These are phyloP conservation scores for Perca fluviatilis DNA, from an alignment of 2,113 vertebrate genomes.

Conservation along the genomic window DNA sequence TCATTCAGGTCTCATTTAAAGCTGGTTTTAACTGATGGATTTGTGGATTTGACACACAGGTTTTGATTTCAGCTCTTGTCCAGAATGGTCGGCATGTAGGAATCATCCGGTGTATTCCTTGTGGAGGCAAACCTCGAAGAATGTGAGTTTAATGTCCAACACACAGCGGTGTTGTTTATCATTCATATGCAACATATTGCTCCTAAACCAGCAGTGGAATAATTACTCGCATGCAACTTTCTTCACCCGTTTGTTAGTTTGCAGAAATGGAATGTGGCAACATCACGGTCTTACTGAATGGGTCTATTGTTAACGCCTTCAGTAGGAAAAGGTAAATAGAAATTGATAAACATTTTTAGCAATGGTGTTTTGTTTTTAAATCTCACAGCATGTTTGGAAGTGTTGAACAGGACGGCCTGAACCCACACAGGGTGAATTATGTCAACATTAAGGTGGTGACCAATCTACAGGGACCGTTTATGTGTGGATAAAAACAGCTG, in stretches of 20 bases:
- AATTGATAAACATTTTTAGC: background rate
- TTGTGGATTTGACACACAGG: conserved; percentile 63
- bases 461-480: conserved; percentile 74
- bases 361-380: background rate
- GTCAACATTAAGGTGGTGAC: conserved; percentile 90
- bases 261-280: conserved; percentile 91
- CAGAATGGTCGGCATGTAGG: conserved; percentile 79
- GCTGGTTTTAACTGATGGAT: background rate
- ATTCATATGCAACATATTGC: background rate
- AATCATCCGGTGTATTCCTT: conserved; percentile 84
- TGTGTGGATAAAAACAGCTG: conserved; percentile 79
- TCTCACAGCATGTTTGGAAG: conserved; percentile 90
- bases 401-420: conserved; percentile 87
- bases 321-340: conserved; percentile 86
- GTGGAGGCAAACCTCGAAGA: conserved; percentile 84
- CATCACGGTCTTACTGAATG: conserved; percentile 93
- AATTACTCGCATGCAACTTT: background rate
- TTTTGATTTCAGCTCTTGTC: conserved; percentile 83
- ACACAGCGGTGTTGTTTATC: background rate
- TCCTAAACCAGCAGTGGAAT: background rate
- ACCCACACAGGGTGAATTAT: conserved; percentile 83
- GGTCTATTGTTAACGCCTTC: conserved; percentile 87
- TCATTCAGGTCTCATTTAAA: background rate
- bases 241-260: conserved; percentile 85
- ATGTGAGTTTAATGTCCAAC: conserved; percentile 66